A percentile compares a stretch with the other conserved stretches of the same genome.
phyloP scores from a whole-genome alignment of 2,888 invertebrate species.

The Acrobasis repandana region DNA sequence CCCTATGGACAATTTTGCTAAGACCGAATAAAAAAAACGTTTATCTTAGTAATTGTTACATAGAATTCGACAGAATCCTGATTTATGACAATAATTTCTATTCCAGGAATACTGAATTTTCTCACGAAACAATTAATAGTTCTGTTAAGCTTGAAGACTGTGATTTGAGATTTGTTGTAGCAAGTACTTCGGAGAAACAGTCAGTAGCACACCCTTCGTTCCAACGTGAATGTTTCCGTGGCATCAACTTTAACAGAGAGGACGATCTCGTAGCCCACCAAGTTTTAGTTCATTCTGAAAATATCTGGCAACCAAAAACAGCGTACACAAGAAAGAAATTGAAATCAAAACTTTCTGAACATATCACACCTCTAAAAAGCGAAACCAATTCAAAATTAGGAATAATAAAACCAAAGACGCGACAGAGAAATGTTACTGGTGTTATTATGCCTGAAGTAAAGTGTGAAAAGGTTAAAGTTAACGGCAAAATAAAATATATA shows the following conservation, averaged over 20 bases:
- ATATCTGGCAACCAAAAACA: slow-evolving; percentile 21
- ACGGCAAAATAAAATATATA: slow-evolving; percentile 10
- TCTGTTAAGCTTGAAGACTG: slow-evolving; percentile 21
- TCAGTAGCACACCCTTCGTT: slow-evolving; percentile 44
- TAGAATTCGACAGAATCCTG: too few relatives aligned
- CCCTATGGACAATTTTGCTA: too few relatives aligned
- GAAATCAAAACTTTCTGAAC: slow-evolving; percentile 22
- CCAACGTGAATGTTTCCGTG: slow-evolving; percentile 48
- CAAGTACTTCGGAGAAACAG: slow-evolving; percentile 43
- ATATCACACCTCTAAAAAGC: neutral
- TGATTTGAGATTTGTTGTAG: slow-evolving; percentile 24
- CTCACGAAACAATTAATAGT: neutral
- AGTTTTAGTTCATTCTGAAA: slow-evolving; percentile 39
- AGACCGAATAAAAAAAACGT: too few relatives aligned
- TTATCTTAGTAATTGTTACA: too few relatives aligned
- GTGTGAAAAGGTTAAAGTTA: neutral
- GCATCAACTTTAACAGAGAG: slow-evolving; percentile 45
- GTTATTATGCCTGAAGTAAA: slow-evolving; percentile 2
- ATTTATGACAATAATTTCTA: neutral
- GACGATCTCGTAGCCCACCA: slow-evolving; percentile 42
- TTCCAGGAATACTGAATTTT: slow-evolving; percentile 12
- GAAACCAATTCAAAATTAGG: slow-evolving; percentile 7
- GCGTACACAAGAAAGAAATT: slow-evolving; percentile 22
- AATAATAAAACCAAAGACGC: slow-evolving; percentile 13
- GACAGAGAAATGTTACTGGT: slow-evolving; percentile 2